Conservation (phyloP, 2,113 vertebrate species). For the Equus przewalskii region DNA sequence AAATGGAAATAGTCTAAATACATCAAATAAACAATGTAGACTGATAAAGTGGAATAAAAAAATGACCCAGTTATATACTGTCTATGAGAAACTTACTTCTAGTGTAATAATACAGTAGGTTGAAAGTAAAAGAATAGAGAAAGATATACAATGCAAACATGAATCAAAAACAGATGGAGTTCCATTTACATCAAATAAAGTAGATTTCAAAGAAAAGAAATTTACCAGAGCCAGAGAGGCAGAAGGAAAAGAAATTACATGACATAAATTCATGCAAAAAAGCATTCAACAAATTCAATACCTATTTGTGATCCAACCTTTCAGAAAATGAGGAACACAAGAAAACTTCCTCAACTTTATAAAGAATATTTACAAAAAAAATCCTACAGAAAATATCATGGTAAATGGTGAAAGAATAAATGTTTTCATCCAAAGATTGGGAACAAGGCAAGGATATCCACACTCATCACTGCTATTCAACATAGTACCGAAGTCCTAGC, state of each 20-base stretch:
- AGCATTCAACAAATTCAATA: neutral
- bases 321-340: neutral
- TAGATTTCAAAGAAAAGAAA: neutral
- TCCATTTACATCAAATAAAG: neutral
- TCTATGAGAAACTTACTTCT: neutral
- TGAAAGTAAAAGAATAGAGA: neutral
- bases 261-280: neutral
- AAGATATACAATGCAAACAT: neutral
- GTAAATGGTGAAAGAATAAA: neutral
- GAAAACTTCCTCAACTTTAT: neutral
- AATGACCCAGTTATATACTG: neutral
- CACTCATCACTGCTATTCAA: neutral
- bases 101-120: neutral
- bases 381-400: neutral
- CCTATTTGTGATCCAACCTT: neutral
- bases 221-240: neutral
- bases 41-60: neutral
- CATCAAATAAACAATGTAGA: neutral
- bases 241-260: neutral
- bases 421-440: neutral
- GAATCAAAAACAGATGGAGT: neutral
- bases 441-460: neutral
- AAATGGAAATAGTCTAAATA: neutral
- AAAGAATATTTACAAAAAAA: neutral
- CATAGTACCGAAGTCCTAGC: neutral